Conservation (phyloP, 2,888 invertebrate species). For the Loripinus fragilis region DNA sequence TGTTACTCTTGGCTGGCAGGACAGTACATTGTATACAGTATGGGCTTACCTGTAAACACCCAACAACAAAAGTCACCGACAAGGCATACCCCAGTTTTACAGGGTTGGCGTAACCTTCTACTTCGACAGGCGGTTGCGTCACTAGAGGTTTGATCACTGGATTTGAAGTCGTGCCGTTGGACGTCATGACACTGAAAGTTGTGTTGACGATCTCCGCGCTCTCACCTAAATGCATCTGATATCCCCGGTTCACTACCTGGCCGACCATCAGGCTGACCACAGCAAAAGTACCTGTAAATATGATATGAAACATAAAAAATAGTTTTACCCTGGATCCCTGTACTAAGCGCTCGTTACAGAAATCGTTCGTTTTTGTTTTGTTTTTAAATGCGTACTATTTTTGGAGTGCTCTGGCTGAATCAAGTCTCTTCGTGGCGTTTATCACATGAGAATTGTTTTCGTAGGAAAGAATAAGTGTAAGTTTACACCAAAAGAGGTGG, state of each 20-base stretch:
- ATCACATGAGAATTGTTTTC: no score
- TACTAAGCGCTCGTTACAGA: no score
- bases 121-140: background rate
- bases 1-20: no score
- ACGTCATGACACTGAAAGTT: slow-evolving; percentile 10
- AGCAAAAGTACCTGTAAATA: slow-evolving; percentile 86
- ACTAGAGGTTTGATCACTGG: slow-evolving; percentile 29
- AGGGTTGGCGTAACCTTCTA: slow-evolving; percentile 51
- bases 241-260: slow-evolving; percentile 86
- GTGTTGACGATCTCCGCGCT: slow-evolving; percentile 19
- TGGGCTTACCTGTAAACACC: slow-evolving; percentile 77
- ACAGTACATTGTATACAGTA: background rate
- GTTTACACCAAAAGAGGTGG: no score
- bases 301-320: background rate
- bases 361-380: no score
- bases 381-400: no score
- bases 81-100: slow-evolving; percentile 86
- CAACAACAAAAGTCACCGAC: slow-evolving; percentile 90
- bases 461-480: no score
- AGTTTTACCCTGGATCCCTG: no score
- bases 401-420: no score
- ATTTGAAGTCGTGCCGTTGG: slow-evolving; percentile 11
- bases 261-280: slow-evolving; percentile 96
- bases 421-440: no score
- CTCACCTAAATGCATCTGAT: slow-evolving; percentile 69